phyloP scores from a whole-genome alignment of 2,113 vertebrate species.

The Jaculus jaculus region DNA sequence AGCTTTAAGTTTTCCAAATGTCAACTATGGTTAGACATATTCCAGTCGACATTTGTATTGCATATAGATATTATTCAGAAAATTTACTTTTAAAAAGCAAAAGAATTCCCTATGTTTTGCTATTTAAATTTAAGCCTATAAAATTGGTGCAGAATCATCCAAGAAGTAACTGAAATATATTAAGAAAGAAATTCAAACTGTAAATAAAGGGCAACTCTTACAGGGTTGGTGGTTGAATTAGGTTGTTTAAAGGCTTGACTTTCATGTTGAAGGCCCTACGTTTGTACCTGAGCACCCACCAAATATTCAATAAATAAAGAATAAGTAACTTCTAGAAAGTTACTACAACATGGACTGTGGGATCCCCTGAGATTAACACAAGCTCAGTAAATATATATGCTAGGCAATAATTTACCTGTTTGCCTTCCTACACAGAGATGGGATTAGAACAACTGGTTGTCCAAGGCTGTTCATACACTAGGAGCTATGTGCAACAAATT shows the following conservation, averaged over 20 bases:
- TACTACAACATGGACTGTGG: background rate
- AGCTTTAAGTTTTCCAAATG: conserved; percentile 18
- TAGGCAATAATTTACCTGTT: background rate
- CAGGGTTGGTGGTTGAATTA: background rate
- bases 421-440: background rate
- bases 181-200: background rate
- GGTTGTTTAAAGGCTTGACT: background rate
- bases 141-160: background rate
- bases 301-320: background rate
- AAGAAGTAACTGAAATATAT: conserved; percentile 15
- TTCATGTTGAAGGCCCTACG: background rate
- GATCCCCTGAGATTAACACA: conserved; percentile 3
- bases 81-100: conserved; percentile 33
- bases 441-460: conserved; percentile 9
- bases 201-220: background rate
- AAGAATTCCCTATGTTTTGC: conserved; percentile 8
- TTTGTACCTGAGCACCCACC: background rate
- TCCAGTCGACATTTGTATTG: background rate
- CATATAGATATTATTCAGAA: background rate
- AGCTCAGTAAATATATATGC: background rate
- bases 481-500: conserved; percentile 31
- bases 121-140: conserved; percentile 13
- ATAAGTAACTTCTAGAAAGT: background rate
- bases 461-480: background rate
- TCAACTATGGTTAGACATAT: background rate